Evolutionary conservation across 2,888 invertebrate species (phyloP).

Genomic region (Drosophila demipolita): DNA sequence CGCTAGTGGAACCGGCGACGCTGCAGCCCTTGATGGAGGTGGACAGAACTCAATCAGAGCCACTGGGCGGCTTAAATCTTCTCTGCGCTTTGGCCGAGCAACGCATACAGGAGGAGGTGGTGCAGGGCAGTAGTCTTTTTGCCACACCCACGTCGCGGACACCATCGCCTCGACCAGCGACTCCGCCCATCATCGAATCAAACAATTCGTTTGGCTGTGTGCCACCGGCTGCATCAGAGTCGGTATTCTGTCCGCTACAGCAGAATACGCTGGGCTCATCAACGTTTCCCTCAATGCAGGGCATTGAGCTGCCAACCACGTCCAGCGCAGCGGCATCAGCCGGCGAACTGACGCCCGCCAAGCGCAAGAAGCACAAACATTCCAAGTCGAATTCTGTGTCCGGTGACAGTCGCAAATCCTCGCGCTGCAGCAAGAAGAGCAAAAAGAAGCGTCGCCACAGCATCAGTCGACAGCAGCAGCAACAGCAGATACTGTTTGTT

Average conservation of each 20-base stretch:
- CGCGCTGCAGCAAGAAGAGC: constrained; percentile 84
- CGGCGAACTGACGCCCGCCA: constrained; percentile 57
- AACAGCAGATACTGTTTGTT: constrained; percentile 52
- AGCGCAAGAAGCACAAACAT: constrained; percentile 86
- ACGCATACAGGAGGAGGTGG: constrained; percentile 89
- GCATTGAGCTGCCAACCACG: constrained; percentile 79
- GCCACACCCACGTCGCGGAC: constrained; percentile 66
- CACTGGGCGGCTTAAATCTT: constrained; percentile 89
- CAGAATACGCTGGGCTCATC: constrained; percentile 45
- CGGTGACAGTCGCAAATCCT: constrained; percentile 70
- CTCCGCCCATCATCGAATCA: constrained; percentile 18
- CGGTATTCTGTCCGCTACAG: constrained; percentile 39
- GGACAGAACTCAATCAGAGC: constrained; percentile 61
- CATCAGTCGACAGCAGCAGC: constrained; percentile 60
- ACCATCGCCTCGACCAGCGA: constrained; percentile 51
- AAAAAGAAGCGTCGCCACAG: constrained; percentile 83
- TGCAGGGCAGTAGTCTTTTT: constrained; percentile 73
- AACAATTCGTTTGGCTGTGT: constrained; percentile 12
- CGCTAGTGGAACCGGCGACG: constrained; percentile 19
- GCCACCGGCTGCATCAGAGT: neutral
- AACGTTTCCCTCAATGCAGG: constrained; percentile 80
- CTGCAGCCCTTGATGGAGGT: constrained; percentile 39
- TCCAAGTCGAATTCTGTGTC: constrained; percentile 80
- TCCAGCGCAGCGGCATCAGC: constrained; percentile 29
- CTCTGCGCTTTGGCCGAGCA: constrained; percentile 94